A percentile compares a stretch with the other conserved stretches of the same genome.
These are phyloP conservation scores for Eudorcas thomsonii DNA, from an alignment of 2,113 vertebrate species.

Conservation along the genomic window DNA sequence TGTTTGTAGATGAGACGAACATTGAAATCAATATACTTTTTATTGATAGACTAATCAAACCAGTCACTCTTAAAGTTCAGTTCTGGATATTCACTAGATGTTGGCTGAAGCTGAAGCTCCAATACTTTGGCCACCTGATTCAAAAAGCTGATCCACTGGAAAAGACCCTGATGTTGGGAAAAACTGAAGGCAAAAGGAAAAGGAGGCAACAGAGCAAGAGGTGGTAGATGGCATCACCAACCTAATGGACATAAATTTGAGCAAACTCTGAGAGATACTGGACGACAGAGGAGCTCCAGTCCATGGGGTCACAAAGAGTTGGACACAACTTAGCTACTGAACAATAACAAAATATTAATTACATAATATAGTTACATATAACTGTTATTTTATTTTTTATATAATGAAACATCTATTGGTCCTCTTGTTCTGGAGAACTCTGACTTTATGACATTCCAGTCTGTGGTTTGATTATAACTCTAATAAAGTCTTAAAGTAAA, in stretches of 20 bases:
- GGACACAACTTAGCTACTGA: background rate
- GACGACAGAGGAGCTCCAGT: background rate
- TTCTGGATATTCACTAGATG: background rate
- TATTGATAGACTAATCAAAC: background rate
- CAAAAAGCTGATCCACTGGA: background rate
- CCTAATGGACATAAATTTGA: background rate
- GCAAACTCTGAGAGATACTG: background rate
- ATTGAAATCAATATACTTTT: background rate
- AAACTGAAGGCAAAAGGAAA: background rate
- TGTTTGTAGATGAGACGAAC: background rate
- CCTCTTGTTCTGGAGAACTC: background rate
- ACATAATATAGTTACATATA: background rate
- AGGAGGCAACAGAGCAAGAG: background rate
- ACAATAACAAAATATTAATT: background rate
- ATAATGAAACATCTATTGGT: background rate
- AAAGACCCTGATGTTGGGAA: background rate
- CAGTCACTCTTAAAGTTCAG: background rate
- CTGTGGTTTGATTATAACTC: background rate
- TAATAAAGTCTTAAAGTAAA: background rate
- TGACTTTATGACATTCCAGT: too few species aligned
- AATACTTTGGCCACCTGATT: background rate
- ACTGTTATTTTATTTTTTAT: background rate
- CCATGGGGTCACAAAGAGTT: rapidly evolving
- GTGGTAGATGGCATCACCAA: background rate
- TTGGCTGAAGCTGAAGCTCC: background rate